Evolutionary conservation across 2,888 invertebrate genomes (phyloP).

Genomic region (Oscheius sp.): DNA sequence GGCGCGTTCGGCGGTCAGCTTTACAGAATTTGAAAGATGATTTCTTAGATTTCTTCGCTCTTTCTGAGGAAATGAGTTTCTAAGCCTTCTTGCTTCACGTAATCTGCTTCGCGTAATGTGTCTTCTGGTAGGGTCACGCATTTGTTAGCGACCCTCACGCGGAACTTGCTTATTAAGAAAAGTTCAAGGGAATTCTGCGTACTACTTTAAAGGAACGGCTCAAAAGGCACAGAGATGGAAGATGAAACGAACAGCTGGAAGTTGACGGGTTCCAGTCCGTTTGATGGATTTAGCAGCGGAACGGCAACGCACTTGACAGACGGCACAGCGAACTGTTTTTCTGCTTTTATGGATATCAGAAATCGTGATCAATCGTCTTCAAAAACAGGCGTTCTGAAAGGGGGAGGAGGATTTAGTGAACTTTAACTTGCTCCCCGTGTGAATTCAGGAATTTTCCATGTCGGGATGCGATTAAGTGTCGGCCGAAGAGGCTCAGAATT

Average conservation of each 20-base stretch:
- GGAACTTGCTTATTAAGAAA: too few relatives aligned
- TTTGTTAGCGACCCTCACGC: too few relatives aligned
- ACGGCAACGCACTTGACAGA: not conserved
- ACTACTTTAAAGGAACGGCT: too few relatives aligned
- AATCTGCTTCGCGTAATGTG: not conserved
- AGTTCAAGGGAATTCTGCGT: too few relatives aligned
- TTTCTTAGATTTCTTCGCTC: not conserved
- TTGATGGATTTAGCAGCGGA: not conserved
- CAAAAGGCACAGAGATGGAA: not conserved
- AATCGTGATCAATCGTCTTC: not conserved
- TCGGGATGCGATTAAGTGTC: slow-evolving; percentile 8
- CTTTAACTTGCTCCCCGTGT: not conserved
- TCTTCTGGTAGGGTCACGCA: not conserved
- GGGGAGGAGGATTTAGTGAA: too few relatives aligned
- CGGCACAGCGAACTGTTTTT: too few relatives aligned
- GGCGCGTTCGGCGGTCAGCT: not conserved
- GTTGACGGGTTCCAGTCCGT: not conserved
- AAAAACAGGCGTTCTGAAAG: too few relatives aligned
- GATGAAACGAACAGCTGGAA: not conserved
- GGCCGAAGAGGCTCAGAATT: not conserved
- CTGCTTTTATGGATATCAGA: not conserved
- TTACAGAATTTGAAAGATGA: not conserved
- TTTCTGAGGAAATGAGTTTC: not conserved
- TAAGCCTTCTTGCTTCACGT: not conserved
- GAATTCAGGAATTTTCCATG: slow-evolving; percentile 22